Evolutionary conservation across 1,140 invertebrate genomes (phyloP).

Genomic region (Caenorhabditis tropicalis): DNA sequence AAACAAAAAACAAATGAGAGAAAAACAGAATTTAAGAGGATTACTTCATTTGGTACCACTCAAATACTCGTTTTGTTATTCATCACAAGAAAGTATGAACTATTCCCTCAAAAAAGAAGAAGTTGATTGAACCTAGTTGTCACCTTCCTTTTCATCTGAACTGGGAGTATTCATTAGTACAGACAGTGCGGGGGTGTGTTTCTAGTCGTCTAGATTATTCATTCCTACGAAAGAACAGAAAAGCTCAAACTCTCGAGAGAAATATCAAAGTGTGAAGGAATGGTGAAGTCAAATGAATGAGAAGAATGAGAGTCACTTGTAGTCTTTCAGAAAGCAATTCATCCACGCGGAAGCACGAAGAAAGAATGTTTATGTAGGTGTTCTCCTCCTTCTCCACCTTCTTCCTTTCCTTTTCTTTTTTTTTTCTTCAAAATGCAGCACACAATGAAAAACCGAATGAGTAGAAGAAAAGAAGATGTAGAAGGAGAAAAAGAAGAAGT

Average conservation of each 20-base stretch:
- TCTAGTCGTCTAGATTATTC: too few relatives aligned
- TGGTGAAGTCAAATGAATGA: background rate
- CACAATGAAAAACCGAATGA: constrained; percentile 14
- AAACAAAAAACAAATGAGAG: constrained; percentile 29
- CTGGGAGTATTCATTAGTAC: too few relatives aligned
- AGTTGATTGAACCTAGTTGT: too few relatives aligned
- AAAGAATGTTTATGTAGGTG: constrained; percentile 17
- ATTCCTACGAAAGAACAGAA: too few relatives aligned
- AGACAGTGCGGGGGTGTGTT: too few relatives aligned
- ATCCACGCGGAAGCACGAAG: constrained; percentile 9
- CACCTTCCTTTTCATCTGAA: too few relatives aligned
- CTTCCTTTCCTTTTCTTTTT: constrained; percentile 19
- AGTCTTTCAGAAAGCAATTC: constrained; percentile 26
- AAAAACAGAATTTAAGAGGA: background rate
- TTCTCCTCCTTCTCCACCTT: constrained; percentile 29
- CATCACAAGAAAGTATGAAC: too few relatives aligned
- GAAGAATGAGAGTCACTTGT: background rate
- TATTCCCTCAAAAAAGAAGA: too few relatives aligned
- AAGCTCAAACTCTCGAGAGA: background rate
- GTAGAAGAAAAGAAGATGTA: background rate
- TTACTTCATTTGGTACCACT: background rate
- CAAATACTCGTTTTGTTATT: too few relatives aligned
- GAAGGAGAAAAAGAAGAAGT: background rate
- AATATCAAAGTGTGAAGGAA: constrained; percentile 23
- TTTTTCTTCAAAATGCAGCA: constrained; percentile 19